A percentile compares a stretch with the other conserved stretches of the same genome.
phyloP scores from a whole-genome alignment of 2,113 vertebrate genomes.

The Xenopus laevis region DNA sequence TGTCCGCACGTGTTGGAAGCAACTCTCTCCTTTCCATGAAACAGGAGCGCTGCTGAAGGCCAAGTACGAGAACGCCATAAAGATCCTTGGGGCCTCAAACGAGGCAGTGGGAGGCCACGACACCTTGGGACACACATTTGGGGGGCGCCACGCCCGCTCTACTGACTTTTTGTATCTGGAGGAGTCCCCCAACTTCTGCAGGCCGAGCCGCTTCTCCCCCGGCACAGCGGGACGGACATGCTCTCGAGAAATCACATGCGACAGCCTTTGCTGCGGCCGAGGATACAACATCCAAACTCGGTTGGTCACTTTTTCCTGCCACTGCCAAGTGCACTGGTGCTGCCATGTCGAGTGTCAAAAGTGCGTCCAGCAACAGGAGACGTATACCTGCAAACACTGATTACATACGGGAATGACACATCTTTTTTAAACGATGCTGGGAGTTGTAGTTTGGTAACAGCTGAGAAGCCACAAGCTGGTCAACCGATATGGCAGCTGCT shows the following conservation, averaged over 20 bases:
- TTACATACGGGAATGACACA: neutral
- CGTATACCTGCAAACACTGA: constrained; percentile 91
- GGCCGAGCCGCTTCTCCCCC: constrained; percentile 84
- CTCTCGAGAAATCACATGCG: constrained; percentile 85
- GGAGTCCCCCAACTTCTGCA: constrained; percentile 94
- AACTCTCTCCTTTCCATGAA: constrained; percentile 92
- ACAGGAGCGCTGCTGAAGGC: constrained; percentile 84
- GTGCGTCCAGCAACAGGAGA: constrained; percentile 87
- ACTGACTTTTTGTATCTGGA: constrained; percentile 90
- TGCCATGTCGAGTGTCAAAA: constrained; percentile 97
- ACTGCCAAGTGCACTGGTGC: constrained; percentile 97
- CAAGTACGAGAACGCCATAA: constrained; percentile 80
- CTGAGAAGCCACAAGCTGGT: neutral
- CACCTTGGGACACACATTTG: constrained; percentile 52
- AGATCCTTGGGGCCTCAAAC: constrained; percentile 87
- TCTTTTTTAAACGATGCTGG: neutral
- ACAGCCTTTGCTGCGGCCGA: constrained; percentile 91
- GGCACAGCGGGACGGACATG: constrained; percentile 85
- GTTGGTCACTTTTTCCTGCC: constrained; percentile 88
- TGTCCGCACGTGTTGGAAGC: constrained; percentile 95
- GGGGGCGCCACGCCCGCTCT: constrained; percentile 64
- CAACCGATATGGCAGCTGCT: too few relatives aligned
- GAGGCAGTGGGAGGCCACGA: constrained; percentile 77
- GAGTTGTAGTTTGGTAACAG: neutral
- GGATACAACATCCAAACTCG: constrained; percentile 94